A percentile compares a stretch with the other conserved stretches of the same genome.
These are phyloP conservation scores for Zaprionus camerounensis DNA, from an alignment of 1,140 invertebrate genomes.

Conservation along the genomic window DNA sequence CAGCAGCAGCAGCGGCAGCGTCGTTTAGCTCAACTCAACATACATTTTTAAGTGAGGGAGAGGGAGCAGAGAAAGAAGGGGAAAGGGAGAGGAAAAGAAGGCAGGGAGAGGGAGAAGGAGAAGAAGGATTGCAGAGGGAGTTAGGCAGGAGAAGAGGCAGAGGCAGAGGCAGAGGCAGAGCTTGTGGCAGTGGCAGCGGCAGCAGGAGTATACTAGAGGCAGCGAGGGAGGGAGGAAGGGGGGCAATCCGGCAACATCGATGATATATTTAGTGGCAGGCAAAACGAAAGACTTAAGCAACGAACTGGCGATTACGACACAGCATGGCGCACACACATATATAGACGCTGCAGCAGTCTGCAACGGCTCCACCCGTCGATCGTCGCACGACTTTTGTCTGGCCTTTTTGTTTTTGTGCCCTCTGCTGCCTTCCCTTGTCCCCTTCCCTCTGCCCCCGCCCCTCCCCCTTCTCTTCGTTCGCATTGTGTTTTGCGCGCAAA, in stretches of 20 bases:
- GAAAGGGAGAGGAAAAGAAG: not conserved
- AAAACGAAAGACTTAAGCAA: slow-evolving; percentile 83
- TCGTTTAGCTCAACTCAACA: slow-evolving; percentile 83
- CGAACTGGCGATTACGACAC: slow-evolving; percentile 81
- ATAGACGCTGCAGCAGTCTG: slow-evolving; percentile 26
- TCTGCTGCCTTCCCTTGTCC: not conserved
- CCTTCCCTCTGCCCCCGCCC: slow-evolving; percentile 6
- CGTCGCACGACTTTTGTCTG: slow-evolving; percentile 69
- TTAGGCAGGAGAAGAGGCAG: too few species aligned
- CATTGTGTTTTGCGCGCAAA: slow-evolving; percentile 71
- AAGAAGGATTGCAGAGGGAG: too few species aligned
- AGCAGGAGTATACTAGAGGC: not conserved
- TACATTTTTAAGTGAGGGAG: slow-evolving; percentile 59
- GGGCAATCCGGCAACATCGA: slow-evolving; percentile 61
- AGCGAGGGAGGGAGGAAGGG: not conserved
- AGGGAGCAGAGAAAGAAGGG: not conserved
- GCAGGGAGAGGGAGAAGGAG: too few species aligned
- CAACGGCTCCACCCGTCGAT: slow-evolving; percentile 33
- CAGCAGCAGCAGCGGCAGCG: slow-evolving; percentile 53
- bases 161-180: too few species aligned
- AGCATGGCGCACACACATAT: slow-evolving; percentile 61
- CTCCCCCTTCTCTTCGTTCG: slow-evolving; percentile 11
- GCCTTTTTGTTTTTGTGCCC: slow-evolving; percentile 24
- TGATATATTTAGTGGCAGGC: slow-evolving; percentile 82
- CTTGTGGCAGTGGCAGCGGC: too few species aligned